Evolutionary conservation across 2,888 invertebrate species (phyloP), one percentile per base, ranked within the genome.

Genomic region (Cyclophora punctaria): DNA sequence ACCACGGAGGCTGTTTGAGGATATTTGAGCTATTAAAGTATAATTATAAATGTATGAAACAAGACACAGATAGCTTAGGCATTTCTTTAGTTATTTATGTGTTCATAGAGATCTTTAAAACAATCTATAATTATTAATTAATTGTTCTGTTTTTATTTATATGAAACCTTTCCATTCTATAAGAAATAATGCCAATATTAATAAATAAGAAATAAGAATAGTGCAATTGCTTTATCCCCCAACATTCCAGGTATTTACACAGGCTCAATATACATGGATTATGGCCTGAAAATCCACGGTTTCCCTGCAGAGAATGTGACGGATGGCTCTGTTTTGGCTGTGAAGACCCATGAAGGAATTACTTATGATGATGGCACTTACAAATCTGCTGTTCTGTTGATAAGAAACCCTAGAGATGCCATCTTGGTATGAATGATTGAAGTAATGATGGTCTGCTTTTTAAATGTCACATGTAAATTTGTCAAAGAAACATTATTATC

Each of bases 261-360:
- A 2, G 95, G 95, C 7, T 95, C 95, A 48, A 92, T 95, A 41
- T 95, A 95, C 78, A 94, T 93, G 87, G 95, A 95, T 72, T 93
- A 93, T 71, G 94, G 94, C 33, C 83, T 95, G 34, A 76, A 93
- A 57, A 91, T 93, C 67, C 94, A 94, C 64, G 95, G 95, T 0
- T 95, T 95, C 71, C 95, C 95, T 0, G 95, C 92, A 0, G 95
- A 95, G 75, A 93, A 92, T 72, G 89, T 95, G 1, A 89, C 90
- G 3, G 94, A 95, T 75, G 93, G 93, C 37, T 93, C 94, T 5
- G 95, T 95, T 4, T 80, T 94, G 50, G 91, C 94, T 7, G 93
- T 95, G 35, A 95, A 95, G 78, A 95, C 95, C 0, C 95, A 95
- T 74, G 94, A 94, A 70, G 92, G 91, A 78, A 94, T 94, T 3